A percentile compares a stretch with the other conserved stretches of the same genome.
These are phyloP conservation scores for Noctuana brunneofusca DNA, from an alignment of 2,888 invertebrate genomes.

Conservation along the genomic window DNA sequence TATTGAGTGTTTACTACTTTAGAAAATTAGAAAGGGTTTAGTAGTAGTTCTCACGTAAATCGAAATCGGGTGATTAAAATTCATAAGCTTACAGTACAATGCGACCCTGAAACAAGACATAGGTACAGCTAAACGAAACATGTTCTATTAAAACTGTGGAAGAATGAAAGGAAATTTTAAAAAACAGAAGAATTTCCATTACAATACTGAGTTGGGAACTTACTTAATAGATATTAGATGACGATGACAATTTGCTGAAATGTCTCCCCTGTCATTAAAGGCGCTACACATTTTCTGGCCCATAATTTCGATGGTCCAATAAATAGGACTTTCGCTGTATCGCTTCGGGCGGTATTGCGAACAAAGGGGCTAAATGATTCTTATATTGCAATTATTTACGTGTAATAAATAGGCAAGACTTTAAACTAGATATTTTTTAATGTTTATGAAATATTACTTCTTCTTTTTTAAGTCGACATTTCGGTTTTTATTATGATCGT, in stretches of 20 bases:
- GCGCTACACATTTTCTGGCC: slow-evolving; percentile 50
- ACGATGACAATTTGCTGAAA: slow-evolving; percentile 45
- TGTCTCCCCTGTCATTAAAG: slow-evolving; percentile 56
- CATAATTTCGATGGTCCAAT: slow-evolving; percentile 55
- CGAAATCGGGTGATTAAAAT: too few species aligned
- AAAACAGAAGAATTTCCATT: slow-evolving; percentile 1
- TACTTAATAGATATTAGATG: slow-evolving; percentile 31
- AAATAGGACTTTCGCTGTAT: slow-evolving; percentile 51
- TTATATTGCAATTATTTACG: slow-evolving; percentile 31
- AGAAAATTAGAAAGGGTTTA: too few species aligned
- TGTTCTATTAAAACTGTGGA: too few species aligned
- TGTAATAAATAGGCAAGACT: slow-evolving; percentile 17
- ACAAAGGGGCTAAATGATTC: slow-evolving; percentile 41
- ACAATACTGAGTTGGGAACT: slow-evolving; percentile 8
- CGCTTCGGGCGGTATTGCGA: slow-evolving; percentile 48
- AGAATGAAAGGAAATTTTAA: neutral
- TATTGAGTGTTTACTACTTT: too few species aligned
- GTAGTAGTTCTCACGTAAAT: too few species aligned
- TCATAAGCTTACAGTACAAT: too few species aligned
- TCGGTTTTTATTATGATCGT: too few species aligned
- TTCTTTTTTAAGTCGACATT: too few species aligned
- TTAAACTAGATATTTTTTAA: neutral
- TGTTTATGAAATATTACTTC: too few species aligned
- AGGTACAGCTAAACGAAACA: neutral
- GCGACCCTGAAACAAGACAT: too few species aligned